Conservation (phyloP, 2,888 invertebrate species). For the Athalia cordata region DNA sequence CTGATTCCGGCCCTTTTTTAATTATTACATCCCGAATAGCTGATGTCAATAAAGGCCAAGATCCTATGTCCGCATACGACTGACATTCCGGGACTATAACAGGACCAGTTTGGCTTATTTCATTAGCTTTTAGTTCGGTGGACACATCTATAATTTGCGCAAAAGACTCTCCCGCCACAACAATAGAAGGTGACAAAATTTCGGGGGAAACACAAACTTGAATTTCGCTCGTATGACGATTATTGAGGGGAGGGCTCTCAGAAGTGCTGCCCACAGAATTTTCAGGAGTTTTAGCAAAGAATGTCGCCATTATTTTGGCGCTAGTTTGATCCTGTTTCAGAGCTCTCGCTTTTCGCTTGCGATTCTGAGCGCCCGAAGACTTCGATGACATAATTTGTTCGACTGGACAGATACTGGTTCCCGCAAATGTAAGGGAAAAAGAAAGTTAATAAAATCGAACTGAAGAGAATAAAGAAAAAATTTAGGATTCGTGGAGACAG, state of each 20-base stretch:
- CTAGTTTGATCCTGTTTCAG: slow-evolving; percentile 11
- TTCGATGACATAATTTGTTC: slow-evolving; percentile 7
- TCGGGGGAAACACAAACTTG: too few species aligned
- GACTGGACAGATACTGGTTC: background rate
- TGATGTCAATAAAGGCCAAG: slow-evolving; percentile 23
- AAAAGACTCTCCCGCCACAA: background rate
- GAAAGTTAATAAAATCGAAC: too few species aligned
- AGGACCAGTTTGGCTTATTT: background rate
- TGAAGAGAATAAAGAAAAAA: too few species aligned
- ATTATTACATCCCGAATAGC: background rate
- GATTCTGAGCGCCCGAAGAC: slow-evolving; percentile 24
- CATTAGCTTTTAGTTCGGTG: background rate
- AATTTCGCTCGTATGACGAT: slow-evolving; percentile 8
- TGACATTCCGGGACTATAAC: slow-evolving; percentile 16
- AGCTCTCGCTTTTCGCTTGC: slow-evolving; percentile 21
- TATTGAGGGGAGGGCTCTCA: background rate
- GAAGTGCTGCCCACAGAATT: background rate
- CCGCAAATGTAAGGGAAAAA: background rate
- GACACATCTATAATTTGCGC: background rate
- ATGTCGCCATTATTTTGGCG: slow-evolving; percentile 4
- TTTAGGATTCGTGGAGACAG: too few species aligned
- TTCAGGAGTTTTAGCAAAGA: slow-evolving; percentile 6
- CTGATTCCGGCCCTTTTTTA: slow-evolving; percentile 16
- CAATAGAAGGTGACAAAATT: background rate
- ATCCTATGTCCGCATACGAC: slow-evolving; percentile 8